A percentile compares a stretch with the other conserved stretches of the same genome.
Conservation (phyloP, 2,113 vertebrate genomes). For the Panurus biarmicus region DNA sequence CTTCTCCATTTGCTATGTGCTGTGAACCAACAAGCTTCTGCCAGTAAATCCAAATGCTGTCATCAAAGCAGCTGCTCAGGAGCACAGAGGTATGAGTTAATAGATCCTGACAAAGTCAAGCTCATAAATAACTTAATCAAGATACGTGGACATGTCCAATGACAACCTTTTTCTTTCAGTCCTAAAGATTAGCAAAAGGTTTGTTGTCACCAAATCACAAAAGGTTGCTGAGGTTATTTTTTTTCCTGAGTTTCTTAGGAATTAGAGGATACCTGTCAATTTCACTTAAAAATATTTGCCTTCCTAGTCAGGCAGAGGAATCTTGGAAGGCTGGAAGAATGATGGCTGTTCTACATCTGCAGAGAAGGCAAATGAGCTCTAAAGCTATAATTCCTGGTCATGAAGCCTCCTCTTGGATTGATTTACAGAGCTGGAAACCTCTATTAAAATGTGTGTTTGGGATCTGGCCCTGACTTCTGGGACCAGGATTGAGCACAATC, state of each 20-base stretch:
- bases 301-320: neutral
- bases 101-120: neutral
- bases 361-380: neutral
- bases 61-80: neutral
- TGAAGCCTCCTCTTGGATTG: neutral
- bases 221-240: neutral
- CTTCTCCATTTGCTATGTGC: neutral
- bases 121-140: neutral
- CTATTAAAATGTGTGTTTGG: neutral
- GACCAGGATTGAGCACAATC: neutral
- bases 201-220: neutral
- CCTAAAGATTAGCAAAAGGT: neutral
- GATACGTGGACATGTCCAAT: neutral
- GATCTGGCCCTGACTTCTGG: neutral
- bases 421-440: neutral
- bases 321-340: neutral
- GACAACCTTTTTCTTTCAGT: neutral
- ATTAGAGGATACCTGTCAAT: neutral
- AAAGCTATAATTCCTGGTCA: neutral
- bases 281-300: neutral
- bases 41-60: neutral
- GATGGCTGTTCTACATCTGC: neutral
- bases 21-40: neutral
- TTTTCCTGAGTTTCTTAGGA: neutral
- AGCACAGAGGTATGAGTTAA: neutral